phyloP scores from a whole-genome alignment of 2,888 invertebrate species.

The Brachyptera putata region DNA sequence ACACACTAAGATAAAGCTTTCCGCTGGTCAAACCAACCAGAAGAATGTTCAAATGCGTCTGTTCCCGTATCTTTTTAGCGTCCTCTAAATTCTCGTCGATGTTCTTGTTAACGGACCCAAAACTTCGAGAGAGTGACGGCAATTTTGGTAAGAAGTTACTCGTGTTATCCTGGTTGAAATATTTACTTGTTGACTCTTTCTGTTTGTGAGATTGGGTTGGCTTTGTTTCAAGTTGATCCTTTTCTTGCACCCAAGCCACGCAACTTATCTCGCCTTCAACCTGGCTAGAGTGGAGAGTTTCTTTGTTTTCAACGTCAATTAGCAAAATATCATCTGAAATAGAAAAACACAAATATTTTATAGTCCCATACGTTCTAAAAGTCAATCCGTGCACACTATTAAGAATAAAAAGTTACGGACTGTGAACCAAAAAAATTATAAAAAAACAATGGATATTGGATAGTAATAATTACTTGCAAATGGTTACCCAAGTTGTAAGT shows the following conservation, averaged over 20 bases:
- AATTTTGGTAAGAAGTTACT: constrained; percentile 53
- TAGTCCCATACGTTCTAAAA: background rate
- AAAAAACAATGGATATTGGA: too few species aligned
- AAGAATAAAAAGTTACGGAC: too few species aligned
- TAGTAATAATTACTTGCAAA: too few species aligned
- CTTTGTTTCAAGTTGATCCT: constrained; percentile 36
- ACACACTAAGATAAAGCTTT: constrained; percentile 68
- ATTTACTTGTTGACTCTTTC: constrained; percentile 20
- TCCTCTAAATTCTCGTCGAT: constrained; percentile 44
- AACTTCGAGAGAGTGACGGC: constrained; percentile 47
- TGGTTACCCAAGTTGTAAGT: too few species aligned
- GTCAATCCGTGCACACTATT: background rate
- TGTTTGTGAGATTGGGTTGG: constrained; percentile 6
- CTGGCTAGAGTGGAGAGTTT: constrained; percentile 61
- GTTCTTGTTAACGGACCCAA: constrained; percentile 37
- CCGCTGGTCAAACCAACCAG: constrained; percentile 74
- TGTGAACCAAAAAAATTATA: too few species aligned
- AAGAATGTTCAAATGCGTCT: constrained; percentile 66
- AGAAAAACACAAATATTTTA: constrained; percentile 20
- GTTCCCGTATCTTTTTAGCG: constrained; percentile 57
- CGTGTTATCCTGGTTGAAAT: constrained; percentile 46
- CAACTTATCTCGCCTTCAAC: constrained; percentile 62
- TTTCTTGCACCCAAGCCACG: constrained; percentile 66
- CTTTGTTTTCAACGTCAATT: constrained; percentile 82
- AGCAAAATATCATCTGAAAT: constrained; percentile 61